Conservation (phyloP, 2,888 invertebrate species). For the Himalopsyche anomala region DNA sequence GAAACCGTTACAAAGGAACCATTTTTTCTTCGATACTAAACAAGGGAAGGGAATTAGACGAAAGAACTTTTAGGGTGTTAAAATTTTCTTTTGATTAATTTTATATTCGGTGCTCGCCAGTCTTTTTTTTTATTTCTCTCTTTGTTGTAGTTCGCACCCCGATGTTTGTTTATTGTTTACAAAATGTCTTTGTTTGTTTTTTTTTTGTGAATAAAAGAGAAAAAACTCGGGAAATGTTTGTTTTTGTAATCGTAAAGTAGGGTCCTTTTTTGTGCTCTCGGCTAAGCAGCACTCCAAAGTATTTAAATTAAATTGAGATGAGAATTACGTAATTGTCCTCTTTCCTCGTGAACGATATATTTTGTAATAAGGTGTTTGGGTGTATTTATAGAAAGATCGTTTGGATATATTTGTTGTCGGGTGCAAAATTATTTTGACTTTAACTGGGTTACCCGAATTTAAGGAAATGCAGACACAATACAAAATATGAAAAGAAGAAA, state of each 20-base stretch:
- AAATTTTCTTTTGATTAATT: constrained; percentile 59
- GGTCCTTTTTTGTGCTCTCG: constrained; percentile 20
- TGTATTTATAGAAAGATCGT: no score
- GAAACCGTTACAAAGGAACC: constrained; percentile 14
- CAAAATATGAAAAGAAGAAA: no score
- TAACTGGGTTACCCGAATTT: no score
- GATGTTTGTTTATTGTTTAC: constrained; percentile 49
- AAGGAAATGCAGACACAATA: no score
- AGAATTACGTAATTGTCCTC: constrained; percentile 8
- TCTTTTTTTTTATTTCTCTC: constrained; percentile 48
- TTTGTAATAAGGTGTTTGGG: not conserved
- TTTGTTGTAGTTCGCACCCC: constrained; percentile 41
- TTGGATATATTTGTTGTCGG: no score
- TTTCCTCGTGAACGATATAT: not conserved
- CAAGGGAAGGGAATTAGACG: constrained; percentile 17
- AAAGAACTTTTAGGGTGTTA: constrained; percentile 50
- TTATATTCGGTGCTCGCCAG: constrained; percentile 52
- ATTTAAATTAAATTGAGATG: constrained; percentile 14
- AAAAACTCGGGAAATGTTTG: constrained; percentile 29
- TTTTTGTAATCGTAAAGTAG: constrained; percentile 32
- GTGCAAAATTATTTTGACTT: no score
- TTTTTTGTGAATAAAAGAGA: not conserved
- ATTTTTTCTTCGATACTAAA: constrained; percentile 26
- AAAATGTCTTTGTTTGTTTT: constrained; percentile 47
- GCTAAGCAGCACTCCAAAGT: constrained; percentile 4